Base-by-base conservation (phyloP, 35 echinoderm and acorn worm genomes). In the Amphiura filiformis region DNA sequence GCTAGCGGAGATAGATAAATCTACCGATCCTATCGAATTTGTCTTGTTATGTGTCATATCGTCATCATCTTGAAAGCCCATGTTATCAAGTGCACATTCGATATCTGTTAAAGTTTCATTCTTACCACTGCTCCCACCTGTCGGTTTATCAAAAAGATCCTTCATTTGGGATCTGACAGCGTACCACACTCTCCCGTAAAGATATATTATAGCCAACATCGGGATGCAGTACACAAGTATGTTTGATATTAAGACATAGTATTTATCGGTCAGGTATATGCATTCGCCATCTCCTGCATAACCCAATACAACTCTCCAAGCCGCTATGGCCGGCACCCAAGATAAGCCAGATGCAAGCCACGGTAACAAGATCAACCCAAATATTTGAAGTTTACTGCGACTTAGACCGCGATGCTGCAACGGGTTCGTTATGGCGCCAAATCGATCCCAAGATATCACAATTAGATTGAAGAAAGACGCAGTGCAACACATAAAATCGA, bases 381-480 rank as follows among this genome's bases (percentile, higher is more conserved):
- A 47, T 0, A 65, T 40, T 12, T 18, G 37, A 15, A 92, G 78
- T 26, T 47, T 44, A 18, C 78, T 65, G 42, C 49, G 47, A 1
- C 36, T 79, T 38, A 38, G 56, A 3, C 76, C 39, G 22, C 79
- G 39, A 57, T 92, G 79, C 38, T 87, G 61, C 18, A 92, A 64
- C 23, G 90, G 83, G 39, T 82, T 57, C 0, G 90, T 87, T 47
- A 92, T 87, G 33, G 84, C 90, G 11, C 84, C 76, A 82, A 79
- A 81, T 81, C 37, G 90, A 78, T 87, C 90, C 34, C 87, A 20
- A 15, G 90, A 86, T 76, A 92, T 87, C 33, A 85, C 77, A 80
- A 84, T 77, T 13, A 92, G 44, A 28, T 85, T 81, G 22, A 86
- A 82, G n/a, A 92, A 65, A 17, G 90, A 92, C 12, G 90, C 90